Evolutionary conservation across 1,140 invertebrate species (phyloP), one percentile per base, ranked within the genome.

Genomic region (Diachasma alloeum): DNA sequence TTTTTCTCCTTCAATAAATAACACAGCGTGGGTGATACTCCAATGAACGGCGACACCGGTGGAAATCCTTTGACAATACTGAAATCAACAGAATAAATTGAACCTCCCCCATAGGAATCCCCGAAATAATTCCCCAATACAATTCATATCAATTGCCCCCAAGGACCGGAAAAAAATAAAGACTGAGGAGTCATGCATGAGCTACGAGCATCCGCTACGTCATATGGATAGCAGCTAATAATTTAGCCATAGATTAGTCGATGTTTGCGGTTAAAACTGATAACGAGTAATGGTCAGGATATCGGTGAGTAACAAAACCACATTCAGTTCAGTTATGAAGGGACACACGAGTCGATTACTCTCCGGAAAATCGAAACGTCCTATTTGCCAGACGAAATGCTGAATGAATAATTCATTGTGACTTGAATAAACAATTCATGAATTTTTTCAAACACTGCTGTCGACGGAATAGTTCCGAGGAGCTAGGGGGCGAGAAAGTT

Each of bases 21-120:
- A 88, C 98, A 99, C 13, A 99, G 91, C 0, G 97, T 99, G 2
- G 97, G 97, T 87, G 97, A 98, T 0, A 98, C 97, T 75, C 98
- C 97, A 78, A 99, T 98, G 90, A 99, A 99, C 13, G 98, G 97
- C 10, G 97, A 97, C 3, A 99, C 96, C 4, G 97, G 98, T 44
- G 98, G 98, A 88, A 99, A 99, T 66, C 97, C 97, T 91, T 98
- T 97, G 73, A 98, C 94, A 86, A 97, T 97, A 86, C 97, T 98
- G 92, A 39, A 92, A 63, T 63, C 24, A 63, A 63, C 3, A 15
- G 11, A 26, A 63, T 63, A 53, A 53, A 53, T 53, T 53, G n/a
- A 53, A 53, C 2, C 48, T 53, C 48, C 48, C 10, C 44, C 44
- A 31, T 31, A 31, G 2, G 6, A 31, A 31, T 31, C 31, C 31